Evolutionary conservation across 2,113 vertebrate species (phyloP), one percentile per base, ranked within the genome.

Genomic region (Thymallus thymallus): DNA sequence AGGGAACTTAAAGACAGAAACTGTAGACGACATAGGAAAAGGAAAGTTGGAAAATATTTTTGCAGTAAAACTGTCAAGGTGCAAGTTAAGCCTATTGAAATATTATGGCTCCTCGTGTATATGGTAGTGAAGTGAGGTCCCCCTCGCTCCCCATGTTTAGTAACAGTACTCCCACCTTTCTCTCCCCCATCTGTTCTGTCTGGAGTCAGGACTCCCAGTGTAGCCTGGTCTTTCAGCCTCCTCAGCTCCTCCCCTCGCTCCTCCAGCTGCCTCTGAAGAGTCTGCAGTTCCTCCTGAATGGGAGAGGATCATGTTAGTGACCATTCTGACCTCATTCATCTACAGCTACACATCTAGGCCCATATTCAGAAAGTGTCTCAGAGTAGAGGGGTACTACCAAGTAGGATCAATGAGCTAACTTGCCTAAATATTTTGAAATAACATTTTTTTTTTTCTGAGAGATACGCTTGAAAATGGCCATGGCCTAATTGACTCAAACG

Each of bases 261-360:
- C 69, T 96, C 95, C 70, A 98, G 88, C 75, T 95, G 94, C 73
- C 88, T 94, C 90, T 95, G 96, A 78, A 98, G 86, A 71, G 91
- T 88, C 60, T 88, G 84, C 73, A 99, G 86, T 45, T 98, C 96
- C 67, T 98, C 97, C 97, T 99, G 81, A n/a, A 3, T 30, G 65
- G 75, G 7, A 67, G 23, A 76, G 26, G 23, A 46, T 26, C 67
- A 18, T 32, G 26, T 32, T 20, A 2, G 7, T 1, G 26, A 32
- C 64, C 64, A 32, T 66, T 32, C 64, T 7, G 29, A 66, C 64
- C 62, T 26, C 12, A 18, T 51, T 51, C 35, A 4, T 9, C 30
- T 29, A 30, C 64, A 20, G 18, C 14, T 90, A 97, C 16, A 66
- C 20, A 12, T 51, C 48, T 18, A 18, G 48, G 13, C 4, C 48